Conservation (phyloP, 1,140 invertebrate genomes). For the Sesamia nonagrioides region DNA sequence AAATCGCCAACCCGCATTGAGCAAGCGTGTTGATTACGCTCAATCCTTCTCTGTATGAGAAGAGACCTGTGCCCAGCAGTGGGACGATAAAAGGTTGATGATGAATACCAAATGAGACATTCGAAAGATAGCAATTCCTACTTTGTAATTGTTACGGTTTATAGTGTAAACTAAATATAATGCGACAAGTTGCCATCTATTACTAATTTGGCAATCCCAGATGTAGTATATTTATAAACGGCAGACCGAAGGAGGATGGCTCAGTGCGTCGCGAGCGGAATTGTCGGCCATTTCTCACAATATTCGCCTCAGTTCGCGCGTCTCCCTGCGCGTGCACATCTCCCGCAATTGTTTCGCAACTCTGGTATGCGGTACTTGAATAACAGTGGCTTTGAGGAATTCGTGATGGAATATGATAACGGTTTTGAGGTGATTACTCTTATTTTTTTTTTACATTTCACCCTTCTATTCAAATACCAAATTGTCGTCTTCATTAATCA, state of each 20-base stretch:
- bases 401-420: slow-evolving; percentile 79
- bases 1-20: too few species aligned
- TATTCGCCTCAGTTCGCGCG: slow-evolving; percentile 49
- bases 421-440: slow-evolving; percentile 76
- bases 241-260: slow-evolving; percentile 70
- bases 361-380: slow-evolving; percentile 74
- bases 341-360: neutral
- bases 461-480: neutral
- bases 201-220: slow-evolving; percentile 70
- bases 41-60: too few species aligned
- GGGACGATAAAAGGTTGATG: too few species aligned
- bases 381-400: slow-evolving; percentile 74
- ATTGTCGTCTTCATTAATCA: neutral
- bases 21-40: too few species aligned
- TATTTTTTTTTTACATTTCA: slow-evolving; percentile 32
- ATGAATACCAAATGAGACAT: slow-evolving; percentile 30
- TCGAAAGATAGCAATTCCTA: neutral
- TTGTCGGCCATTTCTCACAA: slow-evolving; percentile 54
- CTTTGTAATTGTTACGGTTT: neutral
- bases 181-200: slow-evolving; percentile 57
- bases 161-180: slow-evolving; percentile 65
- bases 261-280: slow-evolving; percentile 67
- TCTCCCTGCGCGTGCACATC: slow-evolving; percentile 37
- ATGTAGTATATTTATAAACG: slow-evolving; percentile 79
- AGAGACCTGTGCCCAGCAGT: too few species aligned